These are phyloP conservation scores for Mythimna pallens DNA, from an alignment of 2,888 invertebrate species.

Conservation along the genomic window DNA sequence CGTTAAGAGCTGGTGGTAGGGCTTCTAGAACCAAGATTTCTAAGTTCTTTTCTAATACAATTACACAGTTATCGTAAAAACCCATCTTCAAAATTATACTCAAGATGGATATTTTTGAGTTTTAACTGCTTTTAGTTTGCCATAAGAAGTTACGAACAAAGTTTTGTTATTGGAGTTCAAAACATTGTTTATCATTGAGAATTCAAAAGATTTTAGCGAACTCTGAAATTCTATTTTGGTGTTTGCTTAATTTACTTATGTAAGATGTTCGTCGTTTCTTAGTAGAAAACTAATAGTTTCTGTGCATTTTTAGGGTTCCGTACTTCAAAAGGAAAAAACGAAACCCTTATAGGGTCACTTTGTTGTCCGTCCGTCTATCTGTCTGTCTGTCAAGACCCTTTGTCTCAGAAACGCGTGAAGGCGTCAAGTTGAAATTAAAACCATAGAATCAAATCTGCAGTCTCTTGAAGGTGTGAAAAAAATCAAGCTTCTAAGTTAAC, in stretches of 20 bases:
- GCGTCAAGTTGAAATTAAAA: no score
- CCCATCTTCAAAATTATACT: conserved; percentile 12
- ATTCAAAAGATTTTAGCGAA: not conserved
- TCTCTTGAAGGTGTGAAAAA: no score
- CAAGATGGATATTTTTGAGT: conserved; percentile 33
- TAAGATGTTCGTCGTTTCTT: not conserved
- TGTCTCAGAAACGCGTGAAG: no score
- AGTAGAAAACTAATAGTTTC: not conserved
- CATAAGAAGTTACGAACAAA: conserved; percentile 32
- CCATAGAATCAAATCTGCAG: no score
- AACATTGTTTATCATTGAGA: conserved; percentile 16
- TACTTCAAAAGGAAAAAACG: no score
- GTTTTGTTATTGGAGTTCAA: conserved; percentile 19
- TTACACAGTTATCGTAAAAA: conserved; percentile 6
- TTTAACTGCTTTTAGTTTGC: conserved; percentile 27
- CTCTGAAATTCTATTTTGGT: not conserved
- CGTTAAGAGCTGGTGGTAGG: no score
- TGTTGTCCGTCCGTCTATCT: no score
- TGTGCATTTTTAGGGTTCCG: not conserved
- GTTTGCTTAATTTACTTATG: not conserved
- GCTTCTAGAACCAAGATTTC: not conserved
- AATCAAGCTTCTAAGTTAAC: no score
- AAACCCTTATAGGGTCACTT: no score
- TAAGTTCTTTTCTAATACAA: not conserved
- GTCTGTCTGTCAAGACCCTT: no score